Percentiles rank a stretch among this genome's conserved stretches.
phyloP scores from a whole-genome alignment of 2,113 vertebrate species.

The Thinocorus orbignyianus region DNA sequence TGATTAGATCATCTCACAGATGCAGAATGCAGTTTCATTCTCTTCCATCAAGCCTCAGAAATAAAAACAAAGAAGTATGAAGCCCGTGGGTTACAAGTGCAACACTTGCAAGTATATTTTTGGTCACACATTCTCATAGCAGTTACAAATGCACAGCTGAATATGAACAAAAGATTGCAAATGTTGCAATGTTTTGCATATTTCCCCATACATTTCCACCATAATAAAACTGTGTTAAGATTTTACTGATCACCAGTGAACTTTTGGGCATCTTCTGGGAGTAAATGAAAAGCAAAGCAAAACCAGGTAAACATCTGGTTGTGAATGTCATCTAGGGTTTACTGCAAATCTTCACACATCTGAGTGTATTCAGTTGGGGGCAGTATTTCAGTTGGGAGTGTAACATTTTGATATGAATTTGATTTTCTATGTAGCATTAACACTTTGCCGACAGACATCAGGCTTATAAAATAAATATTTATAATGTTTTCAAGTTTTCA shows the following conservation, averaged over 20 bases:
- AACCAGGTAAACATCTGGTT: neutral
- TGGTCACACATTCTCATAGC: neutral
- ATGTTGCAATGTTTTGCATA: neutral
- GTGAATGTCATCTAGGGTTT: neutral
- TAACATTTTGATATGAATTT: neutral
- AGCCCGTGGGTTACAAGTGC: neutral
- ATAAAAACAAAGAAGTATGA: neutral
- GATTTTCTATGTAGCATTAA: neutral
- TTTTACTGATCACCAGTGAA: neutral
- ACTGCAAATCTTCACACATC: neutral
- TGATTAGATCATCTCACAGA: neutral
- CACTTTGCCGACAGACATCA: neutral
- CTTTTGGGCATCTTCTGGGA: neutral
- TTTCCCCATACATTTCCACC: neutral
- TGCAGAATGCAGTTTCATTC: neutral
- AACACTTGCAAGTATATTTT: neutral
- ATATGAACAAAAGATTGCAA: neutral
- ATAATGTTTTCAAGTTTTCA: neutral
- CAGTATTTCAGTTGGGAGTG: neutral
- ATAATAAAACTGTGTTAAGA: neutral
- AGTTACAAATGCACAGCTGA: neutral
- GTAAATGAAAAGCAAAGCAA: neutral
- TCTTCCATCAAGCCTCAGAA: neutral
- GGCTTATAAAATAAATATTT: neutral
- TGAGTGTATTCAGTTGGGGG: neutral